phyloP scores from a whole-genome alignment of 2,888 invertebrate species.

The Alcis repandata region DNA sequence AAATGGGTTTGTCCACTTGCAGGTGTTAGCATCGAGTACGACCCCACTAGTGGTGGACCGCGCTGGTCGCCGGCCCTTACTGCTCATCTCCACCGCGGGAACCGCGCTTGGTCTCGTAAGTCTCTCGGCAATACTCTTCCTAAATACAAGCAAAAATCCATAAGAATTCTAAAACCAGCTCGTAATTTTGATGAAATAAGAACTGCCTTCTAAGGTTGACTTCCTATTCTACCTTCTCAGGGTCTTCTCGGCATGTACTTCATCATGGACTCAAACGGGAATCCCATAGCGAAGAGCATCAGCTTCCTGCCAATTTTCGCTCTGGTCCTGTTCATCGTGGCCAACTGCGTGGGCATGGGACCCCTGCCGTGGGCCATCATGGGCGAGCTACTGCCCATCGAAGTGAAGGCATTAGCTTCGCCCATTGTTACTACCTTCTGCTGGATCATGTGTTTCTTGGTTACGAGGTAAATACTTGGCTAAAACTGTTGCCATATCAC shows the following conservation, averaged over 20 bases:
- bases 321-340: conserved; percentile 90
- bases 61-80: conserved; percentile 90
- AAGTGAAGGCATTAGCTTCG: conserved; percentile 91
- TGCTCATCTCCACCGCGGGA: conserved; percentile 90
- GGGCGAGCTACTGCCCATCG: conserved; percentile 93
- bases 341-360: conserved; percentile 92
- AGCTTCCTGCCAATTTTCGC: conserved; percentile 91
- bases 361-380: conserved; percentile 94
- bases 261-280: conserved; percentile 79
- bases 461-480: conserved; percentile 87
- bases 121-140: too few relatives aligned
- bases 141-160: too few relatives aligned
- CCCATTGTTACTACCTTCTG: conserved; percentile 93
- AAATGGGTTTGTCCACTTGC: conserved; percentile 60
- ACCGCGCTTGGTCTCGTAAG: conserved; percentile 89
- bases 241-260: conserved; percentile 89
- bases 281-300: conserved; percentile 77
- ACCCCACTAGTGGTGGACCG: conserved; percentile 92
- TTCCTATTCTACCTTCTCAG: conserved; percentile 62
- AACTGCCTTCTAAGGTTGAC: too few relatives aligned
- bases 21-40: conserved; percentile 90
- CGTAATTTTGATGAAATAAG: too few relatives aligned
- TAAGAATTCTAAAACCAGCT: too few relatives aligned
- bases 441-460: conserved; percentile 91
- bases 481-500: too few relatives aligned